Evolutionary conservation across 2,797 vertebrate genomes (phyloP).

Genomic region (Trachops cirrhosus): DNA sequence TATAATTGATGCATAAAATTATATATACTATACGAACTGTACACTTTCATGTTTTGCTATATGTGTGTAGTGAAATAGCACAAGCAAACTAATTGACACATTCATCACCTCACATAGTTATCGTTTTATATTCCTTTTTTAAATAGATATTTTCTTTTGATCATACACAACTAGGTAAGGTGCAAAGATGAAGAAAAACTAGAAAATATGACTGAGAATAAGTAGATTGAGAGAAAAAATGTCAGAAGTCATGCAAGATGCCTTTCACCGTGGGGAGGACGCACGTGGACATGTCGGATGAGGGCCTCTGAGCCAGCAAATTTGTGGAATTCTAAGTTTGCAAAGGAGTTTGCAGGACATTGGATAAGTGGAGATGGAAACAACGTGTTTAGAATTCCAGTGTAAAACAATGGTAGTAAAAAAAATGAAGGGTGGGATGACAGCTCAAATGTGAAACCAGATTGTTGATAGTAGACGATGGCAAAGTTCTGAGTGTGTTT

Average conservation of each 20-base stretch:
- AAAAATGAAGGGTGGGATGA: not conserved
- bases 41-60: not conserved
- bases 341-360: not conserved
- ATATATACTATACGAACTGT: no score
- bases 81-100: not conserved
- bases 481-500: not conserved
- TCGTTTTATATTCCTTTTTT: not conserved
- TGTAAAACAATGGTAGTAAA: not conserved
- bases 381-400: not conserved
- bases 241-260: not conserved
- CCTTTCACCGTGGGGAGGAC: not conserved
- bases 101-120: not conserved
- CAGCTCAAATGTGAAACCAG: not conserved
- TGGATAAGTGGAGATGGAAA: not conserved
- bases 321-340: not conserved
- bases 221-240: not conserved
- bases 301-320: not conserved
- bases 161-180: not conserved
- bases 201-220: not conserved
- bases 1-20: not conserved
- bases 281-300: no score
- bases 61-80: not conserved
- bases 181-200: not conserved
- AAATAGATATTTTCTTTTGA: not conserved
- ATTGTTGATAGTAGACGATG: not conserved